Base-by-base conservation (phyloP, 2,113 vertebrate genomes). In the Campylorhamphus procurvoides region DNA sequence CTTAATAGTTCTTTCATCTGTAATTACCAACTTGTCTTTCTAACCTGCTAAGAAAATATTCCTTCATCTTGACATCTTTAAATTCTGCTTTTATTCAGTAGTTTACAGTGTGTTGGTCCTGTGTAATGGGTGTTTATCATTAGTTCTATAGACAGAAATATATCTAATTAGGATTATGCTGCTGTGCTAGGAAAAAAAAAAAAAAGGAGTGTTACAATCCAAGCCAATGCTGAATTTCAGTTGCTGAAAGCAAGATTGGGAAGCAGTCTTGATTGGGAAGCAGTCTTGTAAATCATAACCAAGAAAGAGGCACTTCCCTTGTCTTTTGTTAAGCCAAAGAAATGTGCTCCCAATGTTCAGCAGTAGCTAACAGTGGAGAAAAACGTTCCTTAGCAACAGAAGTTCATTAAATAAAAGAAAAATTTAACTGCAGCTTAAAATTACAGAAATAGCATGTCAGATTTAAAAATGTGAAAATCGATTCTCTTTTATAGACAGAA, bases 11-110 rank as follows among this genome's bases (percentile, higher is more conserved):
- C 68, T 92, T 91, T 89, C 50, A 87, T 42, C 29, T 62, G 15
- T 55, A 90, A 77, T 91, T 91, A 50, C 63, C 55, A 53, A 58
- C 69, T 87, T 86, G 40, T 94, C 67, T 95, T 91, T 87, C 63
- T 90, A 52, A 27, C 35, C 35, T 80, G 87, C 35, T 79, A 83
- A 83, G 49, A 73, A 90, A 83, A 67, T 71, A 67, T 7, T 91
- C 50, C 50, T 83, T 87, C 77, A 75, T 14, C 27, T 81, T 92
- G 82, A 74, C 24, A 23, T 42, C 47, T 91, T 67, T 84, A 67
- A 85, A 83, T 12, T 44, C 14, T 77, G 46, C 46, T 62, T 96
- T 79, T 93, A 35, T 86, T 91, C n/a, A 47, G 59, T 77, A 80
- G 35, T 84, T 93, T 55, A 40, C 47, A 39, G 24, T 50, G 14